These are phyloP conservation scores for Ptychochromis oligacanthus DNA, from an alignment of 2,113 vertebrate genomes.

Conservation along the genomic window DNA sequence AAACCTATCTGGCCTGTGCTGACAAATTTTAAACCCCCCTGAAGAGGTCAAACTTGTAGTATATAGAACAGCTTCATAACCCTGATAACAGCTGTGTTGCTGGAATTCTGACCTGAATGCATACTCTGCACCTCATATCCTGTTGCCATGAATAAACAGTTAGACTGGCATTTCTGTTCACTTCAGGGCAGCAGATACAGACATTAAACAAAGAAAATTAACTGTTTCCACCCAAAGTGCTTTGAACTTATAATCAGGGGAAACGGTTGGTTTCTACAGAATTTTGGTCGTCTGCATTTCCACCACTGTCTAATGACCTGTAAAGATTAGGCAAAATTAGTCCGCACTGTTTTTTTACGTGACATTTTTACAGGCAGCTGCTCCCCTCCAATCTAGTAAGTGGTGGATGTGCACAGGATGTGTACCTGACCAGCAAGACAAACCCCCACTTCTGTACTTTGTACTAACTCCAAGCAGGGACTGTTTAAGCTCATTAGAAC, in stretches of 20 bases:
- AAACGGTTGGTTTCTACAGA: neutral
- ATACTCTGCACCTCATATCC: neutral
- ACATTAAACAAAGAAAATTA: neutral
- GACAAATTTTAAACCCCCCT: neutral
- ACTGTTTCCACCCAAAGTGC: neutral
- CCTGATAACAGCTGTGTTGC: neutral
- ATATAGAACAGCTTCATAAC: neutral
- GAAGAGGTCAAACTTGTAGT: neutral
- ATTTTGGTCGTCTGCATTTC: neutral
- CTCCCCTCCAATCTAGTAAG: neutral
- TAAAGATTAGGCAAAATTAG: neutral
- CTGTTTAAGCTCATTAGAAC: neutral
- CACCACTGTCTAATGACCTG: neutral
- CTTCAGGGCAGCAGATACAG: neutral
- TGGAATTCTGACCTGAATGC: neutral
- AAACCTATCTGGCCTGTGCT: neutral
- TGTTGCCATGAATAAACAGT: neutral
- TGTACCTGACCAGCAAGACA: neutral
- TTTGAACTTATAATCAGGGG: neutral
- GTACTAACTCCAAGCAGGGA: neutral
- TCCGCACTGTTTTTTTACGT: neutral
- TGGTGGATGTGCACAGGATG: neutral
- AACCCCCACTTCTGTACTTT: neutral
- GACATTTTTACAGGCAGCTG: neutral
- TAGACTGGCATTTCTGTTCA: neutral